phyloP scores from a whole-genome alignment of 1,140 invertebrate species.

The Metopolophium dirhodum region DNA sequence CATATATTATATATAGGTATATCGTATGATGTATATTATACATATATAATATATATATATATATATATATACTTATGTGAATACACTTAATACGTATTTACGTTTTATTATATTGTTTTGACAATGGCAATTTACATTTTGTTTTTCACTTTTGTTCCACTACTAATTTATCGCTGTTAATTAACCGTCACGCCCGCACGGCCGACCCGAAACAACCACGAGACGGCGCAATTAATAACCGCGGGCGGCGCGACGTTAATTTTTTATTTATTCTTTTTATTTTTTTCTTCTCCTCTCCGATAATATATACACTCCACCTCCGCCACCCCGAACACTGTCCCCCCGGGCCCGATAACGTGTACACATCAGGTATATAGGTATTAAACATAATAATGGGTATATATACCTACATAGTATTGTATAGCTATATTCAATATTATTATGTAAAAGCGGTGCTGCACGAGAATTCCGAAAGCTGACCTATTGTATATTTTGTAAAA shows the following conservation, averaged over 20 bases:
- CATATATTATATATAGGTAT: not conserved
- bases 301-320: not conserved
- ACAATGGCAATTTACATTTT: constrained; percentile 49
- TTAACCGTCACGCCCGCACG: constrained; percentile 55
- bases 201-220: constrained; percentile 31
- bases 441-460: not conserved
- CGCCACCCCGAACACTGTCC: not conserved
- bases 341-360: not conserved
- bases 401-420: no score
- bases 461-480: not conserved
- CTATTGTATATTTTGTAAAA: not conserved
- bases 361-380: not conserved
- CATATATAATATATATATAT: not conserved
- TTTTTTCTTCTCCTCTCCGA: not conserved
- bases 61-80: not conserved
- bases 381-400: constrained; percentile 18
- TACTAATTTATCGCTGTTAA: constrained; percentile 46
- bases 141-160: constrained; percentile 48
- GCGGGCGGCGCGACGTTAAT: constrained; percentile 21
- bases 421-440: constrained; percentile 10
- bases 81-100: not conserved
- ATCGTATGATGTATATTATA: not conserved
- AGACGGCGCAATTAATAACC: constrained; percentile 43
- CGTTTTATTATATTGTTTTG: constrained; percentile 39
- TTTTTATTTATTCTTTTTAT: not conserved